Base-by-base conservation (phyloP, 2,797 vertebrate species). In the Megaceryle alcyon region DNA sequence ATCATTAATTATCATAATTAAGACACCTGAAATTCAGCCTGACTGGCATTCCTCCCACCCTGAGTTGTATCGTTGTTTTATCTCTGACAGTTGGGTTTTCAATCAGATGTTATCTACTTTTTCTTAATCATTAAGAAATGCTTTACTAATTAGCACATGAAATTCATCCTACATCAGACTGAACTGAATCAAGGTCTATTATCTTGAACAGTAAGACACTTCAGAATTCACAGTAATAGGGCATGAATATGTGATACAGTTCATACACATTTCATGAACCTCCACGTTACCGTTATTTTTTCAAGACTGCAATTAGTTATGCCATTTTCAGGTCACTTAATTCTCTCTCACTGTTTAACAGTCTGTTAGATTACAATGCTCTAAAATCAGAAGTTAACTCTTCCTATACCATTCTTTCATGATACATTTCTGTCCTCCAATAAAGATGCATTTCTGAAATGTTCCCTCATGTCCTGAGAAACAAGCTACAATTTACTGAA, bases 1-100 rank as follows among this genome's bases (percentile, higher is more conserved):
- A 98, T 98, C 91, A 98, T 98, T 98, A 98, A 98, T 98, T 98
- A 98, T 97, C 97, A 98, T 98, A 98, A 98, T 98, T 98, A 98
- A 98, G 97, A 97, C 97, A 98, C 98, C 97, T 98, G 98, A 98
- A 98, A 98, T 97, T 96, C 93, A 97, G 93, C 91, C 97, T 95
- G 95, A 97, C 96, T 97, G 96, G 87, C 96, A 95, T 96, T 96
- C 83, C 85, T 97, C 96, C 97, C 95, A 96, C 97, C 96, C 96
- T n/a, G 60, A 51, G 96, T 95, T 97, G 97, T 97, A 96, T 97
- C 89, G 20, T 96, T 98, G 97, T 97, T 98, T 98, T 98, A 98
- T 98, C 97, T 98, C 92, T 98, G 97, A 97, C 96, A 97, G 97
- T 97, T 96, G 91, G 91, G 96, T 97, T 98, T 97, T 97, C 97